Evolutionary conservation across 2,888 invertebrate species (phyloP).

Genomic region (Dryomyza anilis): DNA sequence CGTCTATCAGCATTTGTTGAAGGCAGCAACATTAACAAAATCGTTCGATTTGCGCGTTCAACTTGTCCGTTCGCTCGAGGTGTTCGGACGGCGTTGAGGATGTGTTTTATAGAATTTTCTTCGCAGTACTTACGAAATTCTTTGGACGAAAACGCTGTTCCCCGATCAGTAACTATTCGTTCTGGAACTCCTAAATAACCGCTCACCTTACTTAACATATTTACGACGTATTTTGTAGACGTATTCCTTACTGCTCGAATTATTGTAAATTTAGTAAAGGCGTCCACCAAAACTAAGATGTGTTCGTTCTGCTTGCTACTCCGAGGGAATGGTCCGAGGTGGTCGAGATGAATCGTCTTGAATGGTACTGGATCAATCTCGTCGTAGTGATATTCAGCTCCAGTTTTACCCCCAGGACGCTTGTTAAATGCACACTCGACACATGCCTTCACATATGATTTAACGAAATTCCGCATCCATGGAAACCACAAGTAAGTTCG

Average conservation of each 20-base stretch:
- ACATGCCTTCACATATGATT: not conserved
- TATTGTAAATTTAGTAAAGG: constrained; percentile 28
- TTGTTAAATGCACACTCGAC: not conserved
- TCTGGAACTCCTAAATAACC: not conserved
- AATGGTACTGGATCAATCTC: not conserved
- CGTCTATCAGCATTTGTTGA: not conserved
- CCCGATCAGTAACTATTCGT: not conserved
- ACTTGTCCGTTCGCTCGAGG: not conserved
- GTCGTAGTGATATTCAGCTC: not conserved
- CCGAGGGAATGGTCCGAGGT: not conserved
- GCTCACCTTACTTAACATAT: not conserved
- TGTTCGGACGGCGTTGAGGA: not conserved
- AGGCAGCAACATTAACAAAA: not conserved
- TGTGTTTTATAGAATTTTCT: not conserved
- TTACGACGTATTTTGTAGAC: constrained; percentile 20
- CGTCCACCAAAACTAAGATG: constrained; percentile 22
- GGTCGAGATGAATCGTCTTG: not conserved
- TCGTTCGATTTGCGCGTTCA: not conserved
- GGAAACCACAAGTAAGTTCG: not conserved
- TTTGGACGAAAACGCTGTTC: not conserved
- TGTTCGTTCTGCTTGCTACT: constrained; percentile 20
- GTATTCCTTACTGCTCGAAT: constrained; percentile 26
- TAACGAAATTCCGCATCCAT: not conserved
- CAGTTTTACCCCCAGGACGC: not conserved
- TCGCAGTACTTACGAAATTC: not conserved